These are phyloP conservation scores for Lasiommata megera DNA, from an alignment of 2,888 invertebrate species.

Conservation along the genomic window DNA sequence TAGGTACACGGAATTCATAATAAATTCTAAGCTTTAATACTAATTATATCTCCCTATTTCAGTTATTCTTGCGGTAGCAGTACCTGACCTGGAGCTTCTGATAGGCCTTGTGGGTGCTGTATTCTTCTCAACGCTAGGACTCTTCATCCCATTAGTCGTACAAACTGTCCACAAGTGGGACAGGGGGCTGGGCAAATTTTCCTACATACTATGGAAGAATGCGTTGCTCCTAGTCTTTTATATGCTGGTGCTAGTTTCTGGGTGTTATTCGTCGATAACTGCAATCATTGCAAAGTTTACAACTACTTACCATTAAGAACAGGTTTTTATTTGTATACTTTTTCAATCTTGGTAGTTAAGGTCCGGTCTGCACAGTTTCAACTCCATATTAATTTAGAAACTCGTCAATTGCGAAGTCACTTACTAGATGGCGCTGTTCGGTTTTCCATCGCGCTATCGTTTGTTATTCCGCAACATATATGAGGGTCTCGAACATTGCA, in stretches of 20 bases:
- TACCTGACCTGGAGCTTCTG: constrained; percentile 91
- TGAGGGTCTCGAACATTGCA: too few relatives aligned
- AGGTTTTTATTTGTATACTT: too few relatives aligned
- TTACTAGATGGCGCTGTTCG: too few relatives aligned
- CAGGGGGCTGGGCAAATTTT: constrained; percentile 81
- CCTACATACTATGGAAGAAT: constrained; percentile 86
- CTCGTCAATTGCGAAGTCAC: too few relatives aligned
- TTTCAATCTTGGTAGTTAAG: too few relatives aligned
- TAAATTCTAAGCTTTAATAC: too few relatives aligned
- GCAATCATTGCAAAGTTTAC: constrained; percentile 43
- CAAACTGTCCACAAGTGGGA: constrained; percentile 88
- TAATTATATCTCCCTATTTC: constrained; percentile 47
- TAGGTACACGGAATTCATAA: too few relatives aligned
- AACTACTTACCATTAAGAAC: background rate
- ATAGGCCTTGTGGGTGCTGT: constrained; percentile 94
- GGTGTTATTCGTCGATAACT: constrained; percentile 56
- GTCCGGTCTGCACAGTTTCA: too few relatives aligned
- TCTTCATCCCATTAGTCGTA: constrained; percentile 87
- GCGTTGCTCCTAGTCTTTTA: constrained; percentile 58
- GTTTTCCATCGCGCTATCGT: too few relatives aligned
- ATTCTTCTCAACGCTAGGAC: constrained; percentile 87
- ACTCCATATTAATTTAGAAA: too few relatives aligned
- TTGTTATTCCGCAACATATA: too few relatives aligned
- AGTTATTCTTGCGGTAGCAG: constrained; percentile 87
- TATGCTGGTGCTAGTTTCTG: constrained; percentile 56